Evolutionary conservation across 1,140 invertebrate genomes (phyloP).

Genomic region (Thrips palmi): DNA sequence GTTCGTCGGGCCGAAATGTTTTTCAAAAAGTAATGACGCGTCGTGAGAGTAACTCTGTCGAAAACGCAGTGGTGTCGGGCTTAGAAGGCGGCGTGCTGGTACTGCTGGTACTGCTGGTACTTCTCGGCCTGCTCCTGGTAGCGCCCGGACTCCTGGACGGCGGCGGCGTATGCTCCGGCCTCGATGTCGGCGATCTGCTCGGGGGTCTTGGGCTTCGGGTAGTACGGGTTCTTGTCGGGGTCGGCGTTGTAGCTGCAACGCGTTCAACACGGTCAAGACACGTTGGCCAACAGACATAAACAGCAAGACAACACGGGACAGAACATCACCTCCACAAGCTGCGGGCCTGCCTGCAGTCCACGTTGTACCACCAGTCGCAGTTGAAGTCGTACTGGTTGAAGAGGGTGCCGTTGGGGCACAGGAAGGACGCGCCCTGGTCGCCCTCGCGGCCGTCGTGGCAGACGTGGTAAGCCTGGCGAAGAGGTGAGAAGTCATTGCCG

Average conservation of each 20-base stretch:
- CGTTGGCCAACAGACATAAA: not conserved
- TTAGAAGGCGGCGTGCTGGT: no score
- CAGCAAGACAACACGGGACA: not conserved
- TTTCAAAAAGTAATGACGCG: no score
- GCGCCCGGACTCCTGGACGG: no score
- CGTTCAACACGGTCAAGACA: conserved; percentile 14
- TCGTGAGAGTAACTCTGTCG: no score
- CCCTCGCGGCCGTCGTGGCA: conserved; percentile 68
- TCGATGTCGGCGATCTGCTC: no score
- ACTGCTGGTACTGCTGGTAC: no score
- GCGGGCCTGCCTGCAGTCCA: conserved; percentile 52
- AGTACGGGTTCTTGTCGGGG: conserved; percentile 57
- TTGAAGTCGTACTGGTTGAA: conserved; percentile 75
- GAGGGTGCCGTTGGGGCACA: conserved; percentile 74
- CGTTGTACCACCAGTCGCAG: conserved; percentile 89
- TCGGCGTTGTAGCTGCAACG: conserved; percentile 51
- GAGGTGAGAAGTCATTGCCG: conserved; percentile 3
- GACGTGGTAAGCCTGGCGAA: conserved; percentile 54
- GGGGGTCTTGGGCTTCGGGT: conserved; percentile 45
- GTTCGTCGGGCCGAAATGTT: no score
- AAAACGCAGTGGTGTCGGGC: no score
- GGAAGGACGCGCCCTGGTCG: conserved; percentile 57
- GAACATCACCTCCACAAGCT: conserved; percentile 38
- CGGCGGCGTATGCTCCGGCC: no score
- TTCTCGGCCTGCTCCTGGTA: no score